Percentiles rank a stretch among this genome's conserved stretches.
These are phyloP conservation scores for Drosophila novamexicana DNA, from an alignment of 1,140 invertebrate species.

Conservation along the genomic window DNA sequence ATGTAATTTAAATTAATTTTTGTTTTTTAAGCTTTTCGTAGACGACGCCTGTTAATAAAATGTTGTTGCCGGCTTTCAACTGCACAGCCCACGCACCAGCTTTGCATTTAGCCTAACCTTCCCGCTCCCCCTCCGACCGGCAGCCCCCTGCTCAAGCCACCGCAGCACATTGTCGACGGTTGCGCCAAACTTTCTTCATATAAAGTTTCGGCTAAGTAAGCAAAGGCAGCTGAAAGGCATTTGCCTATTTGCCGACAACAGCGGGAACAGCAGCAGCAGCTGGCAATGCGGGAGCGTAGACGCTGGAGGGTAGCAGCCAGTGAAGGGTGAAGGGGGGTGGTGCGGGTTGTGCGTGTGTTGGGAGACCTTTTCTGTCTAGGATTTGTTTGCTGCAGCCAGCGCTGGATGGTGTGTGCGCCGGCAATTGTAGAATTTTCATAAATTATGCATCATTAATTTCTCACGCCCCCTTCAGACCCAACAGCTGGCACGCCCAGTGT, in stretches of 20 bases:
- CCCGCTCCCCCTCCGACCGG: background rate
- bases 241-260: slow-evolving; percentile 31
- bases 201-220: slow-evolving; percentile 55
- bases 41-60: slow-evolving; percentile 56
- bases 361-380: slow-evolving; percentile 16
- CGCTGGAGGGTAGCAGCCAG: too few species aligned
- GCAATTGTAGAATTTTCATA: slow-evolving; percentile 59
- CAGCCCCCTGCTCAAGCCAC: background rate
- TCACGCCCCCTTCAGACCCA: slow-evolving; percentile 17
- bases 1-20: slow-evolving; percentile 63
- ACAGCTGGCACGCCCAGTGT: slow-evolving; percentile 3
- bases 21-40: slow-evolving; percentile 54
- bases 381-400: slow-evolving; percentile 42
- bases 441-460: slow-evolving; percentile 57
- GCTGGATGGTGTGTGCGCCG: slow-evolving; percentile 4
- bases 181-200: slow-evolving; percentile 53
- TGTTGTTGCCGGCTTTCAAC: slow-evolving; percentile 26
- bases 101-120: background rate
- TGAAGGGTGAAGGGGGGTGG: background rate
- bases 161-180: slow-evolving; percentile 31
- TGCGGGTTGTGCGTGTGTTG: too few species aligned
- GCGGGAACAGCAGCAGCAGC: background rate
- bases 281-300: background rate
- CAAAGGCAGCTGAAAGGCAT: slow-evolving; percentile 50
- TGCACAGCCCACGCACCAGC: slow-evolving; percentile 4